These are phyloP conservation scores for Strix uralensis DNA, from an alignment of 2,113 vertebrate species.

Conservation along the genomic window DNA sequence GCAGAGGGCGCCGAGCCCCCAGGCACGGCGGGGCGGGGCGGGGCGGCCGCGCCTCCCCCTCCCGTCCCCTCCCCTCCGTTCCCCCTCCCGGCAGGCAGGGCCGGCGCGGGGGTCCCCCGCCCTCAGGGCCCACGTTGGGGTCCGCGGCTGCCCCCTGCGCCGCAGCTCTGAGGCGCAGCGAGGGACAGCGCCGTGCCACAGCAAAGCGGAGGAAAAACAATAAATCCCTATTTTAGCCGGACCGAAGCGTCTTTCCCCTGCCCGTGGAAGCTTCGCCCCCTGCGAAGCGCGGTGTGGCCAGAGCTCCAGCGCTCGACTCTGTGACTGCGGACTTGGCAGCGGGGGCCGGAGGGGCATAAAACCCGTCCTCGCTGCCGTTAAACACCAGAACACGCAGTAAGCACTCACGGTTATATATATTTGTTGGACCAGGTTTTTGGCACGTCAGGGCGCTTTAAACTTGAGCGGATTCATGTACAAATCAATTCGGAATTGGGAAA, in stretches of 20 bases:
- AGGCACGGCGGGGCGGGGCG: neutral
- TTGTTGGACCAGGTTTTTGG: conserved; percentile 18
- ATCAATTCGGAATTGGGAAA: conserved; percentile 47
- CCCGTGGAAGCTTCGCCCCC: neutral
- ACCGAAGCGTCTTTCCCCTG: accelerated
- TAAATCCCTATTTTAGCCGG: accelerated
- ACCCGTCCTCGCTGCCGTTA: neutral
- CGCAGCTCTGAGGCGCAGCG: neutral
- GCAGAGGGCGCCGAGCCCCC: conserved; percentile 41
- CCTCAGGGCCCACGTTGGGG: too few species aligned
- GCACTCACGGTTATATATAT: neutral
- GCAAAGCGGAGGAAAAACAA: neutral
- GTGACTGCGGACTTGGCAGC: neutral
- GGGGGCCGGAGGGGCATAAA: neutral
- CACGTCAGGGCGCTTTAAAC: neutral
- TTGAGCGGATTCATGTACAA: neutral
- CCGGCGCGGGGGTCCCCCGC: too few species aligned
- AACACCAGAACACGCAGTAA: neutral
- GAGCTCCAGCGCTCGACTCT: neutral
- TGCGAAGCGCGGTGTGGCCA: neutral
- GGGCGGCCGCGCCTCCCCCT: too few species aligned
- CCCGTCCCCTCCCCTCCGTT: too few species aligned
- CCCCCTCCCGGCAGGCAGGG: neutral
- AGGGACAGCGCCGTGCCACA: accelerated
- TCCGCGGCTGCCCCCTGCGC: neutral